phyloP scores from a whole-genome alignment of 2,113 vertebrate species.

The Sterrhoptilus dennistouni region DNA sequence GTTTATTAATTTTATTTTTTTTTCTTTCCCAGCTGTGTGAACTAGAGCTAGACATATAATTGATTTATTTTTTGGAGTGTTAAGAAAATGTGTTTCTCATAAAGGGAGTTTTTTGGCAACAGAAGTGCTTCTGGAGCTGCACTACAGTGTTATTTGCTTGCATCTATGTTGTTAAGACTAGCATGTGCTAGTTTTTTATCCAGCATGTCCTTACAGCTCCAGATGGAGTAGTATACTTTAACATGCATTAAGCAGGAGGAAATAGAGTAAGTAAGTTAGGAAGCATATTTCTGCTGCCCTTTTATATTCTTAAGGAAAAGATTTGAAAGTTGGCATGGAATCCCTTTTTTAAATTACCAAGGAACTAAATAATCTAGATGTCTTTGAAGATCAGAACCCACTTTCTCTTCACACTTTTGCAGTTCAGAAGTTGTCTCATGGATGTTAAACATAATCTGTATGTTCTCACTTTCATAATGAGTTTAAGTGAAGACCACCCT shows the following conservation, averaged over 20 bases:
- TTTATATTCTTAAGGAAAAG: background rate
- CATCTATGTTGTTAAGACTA: background rate
- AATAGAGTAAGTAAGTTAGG: background rate
- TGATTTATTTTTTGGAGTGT: background rate
- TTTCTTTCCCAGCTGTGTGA: background rate
- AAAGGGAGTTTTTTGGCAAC: background rate
- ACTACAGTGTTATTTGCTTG: background rate
- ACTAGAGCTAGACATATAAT: background rate
- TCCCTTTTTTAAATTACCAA: background rate
- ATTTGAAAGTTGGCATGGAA: background rate
- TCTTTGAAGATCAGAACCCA: background rate
- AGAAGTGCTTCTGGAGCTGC: background rate
- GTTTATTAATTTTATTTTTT: background rate
- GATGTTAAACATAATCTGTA: fast-evolving
- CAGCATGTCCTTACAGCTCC: background rate
- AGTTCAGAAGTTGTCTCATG: background rate
- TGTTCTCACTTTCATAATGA: background rate
- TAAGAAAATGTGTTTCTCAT: background rate
- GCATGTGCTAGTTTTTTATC: background rate
- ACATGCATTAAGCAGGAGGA: background rate
- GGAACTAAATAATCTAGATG: background rate
- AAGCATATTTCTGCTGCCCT: background rate
- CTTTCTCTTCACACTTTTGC: background rate
- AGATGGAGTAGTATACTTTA: background rate
- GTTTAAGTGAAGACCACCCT: background rate